phyloP scores from a whole-genome alignment of 37 sponge, comb jelly and placozoan species.

The Lycopodina hypogea region DNA sequence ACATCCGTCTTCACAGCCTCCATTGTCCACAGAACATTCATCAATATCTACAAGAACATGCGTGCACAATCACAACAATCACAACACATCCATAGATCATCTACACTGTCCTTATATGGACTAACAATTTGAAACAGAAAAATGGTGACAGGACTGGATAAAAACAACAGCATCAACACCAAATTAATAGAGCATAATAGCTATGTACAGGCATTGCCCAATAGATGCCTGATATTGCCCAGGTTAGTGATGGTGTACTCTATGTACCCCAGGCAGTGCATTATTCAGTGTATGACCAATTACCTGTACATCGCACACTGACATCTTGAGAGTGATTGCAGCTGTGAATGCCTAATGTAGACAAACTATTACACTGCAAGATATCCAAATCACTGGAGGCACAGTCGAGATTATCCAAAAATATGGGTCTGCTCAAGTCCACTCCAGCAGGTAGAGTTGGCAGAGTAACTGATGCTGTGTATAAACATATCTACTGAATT shows the following conservation, averaged over 20 bases:
- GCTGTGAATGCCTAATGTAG: neutral
- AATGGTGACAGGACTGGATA: too few species aligned
- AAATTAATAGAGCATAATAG: too few species aligned
- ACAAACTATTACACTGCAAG: neutral
- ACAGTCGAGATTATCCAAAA: constrained; percentile 19
- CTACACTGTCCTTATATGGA: neutral
- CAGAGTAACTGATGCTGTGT: too few species aligned
- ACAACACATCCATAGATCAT: neutral
- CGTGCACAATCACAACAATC: neutral
- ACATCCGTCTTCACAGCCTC: constrained; percentile 15
- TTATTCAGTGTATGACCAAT: too few species aligned
- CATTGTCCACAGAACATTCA: constrained; percentile 14
- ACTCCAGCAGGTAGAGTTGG: too few species aligned
- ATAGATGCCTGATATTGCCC: too few species aligned
- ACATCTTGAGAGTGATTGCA: constrained; percentile 25
- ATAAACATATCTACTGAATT: neutral
- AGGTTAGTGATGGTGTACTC: too few species aligned
- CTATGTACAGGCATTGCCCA: too few species aligned
- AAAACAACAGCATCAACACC: too few species aligned
- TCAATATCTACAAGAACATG: constrained; percentile 9
- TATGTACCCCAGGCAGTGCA: too few species aligned
- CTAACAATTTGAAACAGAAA: too few species aligned
- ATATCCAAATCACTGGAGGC: neutral
- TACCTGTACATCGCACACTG: constrained; percentile 1
- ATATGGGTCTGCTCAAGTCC: constrained; percentile 10